Evolutionary conservation across 2,888 invertebrate genomes (phyloP).

Genomic region (Dolichomitus sp.): DNA sequence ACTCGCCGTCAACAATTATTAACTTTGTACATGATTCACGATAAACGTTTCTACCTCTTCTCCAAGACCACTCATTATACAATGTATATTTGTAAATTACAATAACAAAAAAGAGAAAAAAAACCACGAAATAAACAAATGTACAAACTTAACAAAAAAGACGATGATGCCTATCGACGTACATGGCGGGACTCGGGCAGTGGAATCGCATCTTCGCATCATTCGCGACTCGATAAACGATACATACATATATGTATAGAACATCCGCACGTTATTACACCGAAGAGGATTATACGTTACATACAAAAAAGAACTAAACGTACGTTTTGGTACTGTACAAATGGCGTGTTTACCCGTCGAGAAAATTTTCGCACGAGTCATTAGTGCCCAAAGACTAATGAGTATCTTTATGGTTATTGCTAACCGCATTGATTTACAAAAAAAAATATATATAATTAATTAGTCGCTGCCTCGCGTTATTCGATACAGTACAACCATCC

Average conservation of each 20-base stretch:
- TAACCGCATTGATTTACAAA: conserved; percentile 7
- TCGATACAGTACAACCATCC: not conserved
- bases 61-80: conserved; percentile 42
- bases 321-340: conserved; percentile 31
- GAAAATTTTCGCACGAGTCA: conserved; percentile 13
- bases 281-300: conserved; percentile 19
- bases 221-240: conserved; percentile 33
- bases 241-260: conserved; percentile 4
- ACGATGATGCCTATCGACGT: conserved; percentile 40
- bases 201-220: conserved; percentile 58
- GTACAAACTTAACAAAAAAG: conserved; percentile 79
- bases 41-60: conserved; percentile 50
- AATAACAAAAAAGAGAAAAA: conserved; percentile 40
- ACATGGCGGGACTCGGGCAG: conserved; percentile 40
- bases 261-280: conserved; percentile 30
- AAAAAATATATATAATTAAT: not conserved
- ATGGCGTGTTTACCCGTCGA: not conserved
- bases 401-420: not conserved
- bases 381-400: not conserved
- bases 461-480: not conserved
- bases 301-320: conserved; percentile 21
- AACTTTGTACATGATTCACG: conserved; percentile 81
- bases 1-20: conserved; percentile 75
- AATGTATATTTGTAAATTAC: conserved; percentile 57
- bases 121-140: conserved; percentile 64